A percentile compares a stretch with the other conserved stretches of the same genome.
These are phyloP conservation scores for Brachionus calyciflorus DNA, from an alignment of 1,140 invertebrate species.

Conservation along the genomic window DNA sequence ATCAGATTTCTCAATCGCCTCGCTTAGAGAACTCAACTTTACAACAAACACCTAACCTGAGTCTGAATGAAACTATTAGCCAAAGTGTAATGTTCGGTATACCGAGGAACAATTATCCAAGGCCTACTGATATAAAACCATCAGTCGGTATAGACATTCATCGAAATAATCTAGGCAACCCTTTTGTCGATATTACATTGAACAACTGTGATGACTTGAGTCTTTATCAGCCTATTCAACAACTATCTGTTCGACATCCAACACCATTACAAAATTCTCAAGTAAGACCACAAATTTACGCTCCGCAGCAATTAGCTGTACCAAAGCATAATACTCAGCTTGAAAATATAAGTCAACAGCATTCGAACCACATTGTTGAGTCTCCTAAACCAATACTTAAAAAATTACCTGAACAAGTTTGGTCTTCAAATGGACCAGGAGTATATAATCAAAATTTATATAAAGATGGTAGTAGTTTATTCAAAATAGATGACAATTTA, in stretches of 20 bases:
- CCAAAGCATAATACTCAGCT: no score
- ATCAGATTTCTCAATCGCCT: neutral
- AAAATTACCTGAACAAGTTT: neutral
- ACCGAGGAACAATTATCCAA: neutral
- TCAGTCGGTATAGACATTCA: constrained; percentile 12
- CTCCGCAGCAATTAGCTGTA: no score
- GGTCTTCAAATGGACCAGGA: neutral
- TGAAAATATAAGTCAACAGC: no score
- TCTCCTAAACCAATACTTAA: constrained; percentile 5
- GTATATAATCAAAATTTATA: constrained; percentile 19
- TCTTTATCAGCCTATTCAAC: neutral
- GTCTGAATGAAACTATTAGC: neutral
- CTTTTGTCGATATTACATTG: constrained; percentile 18
- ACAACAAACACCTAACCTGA: neutral
- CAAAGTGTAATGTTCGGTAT: constrained; percentile 41
- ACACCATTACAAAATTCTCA: no score
- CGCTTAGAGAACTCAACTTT: neutral
- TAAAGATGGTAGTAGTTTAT: constrained; percentile 6
- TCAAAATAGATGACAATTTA: constrained; percentile 13
- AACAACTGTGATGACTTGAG: constrained; percentile 28
- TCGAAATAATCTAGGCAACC: neutral
- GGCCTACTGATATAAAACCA: neutral
- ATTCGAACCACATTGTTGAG: constrained; percentile 19
- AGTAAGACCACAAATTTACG: no score
- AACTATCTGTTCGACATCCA: neutral